Percentiles rank a stretch among this genome's conserved stretches.
Evolutionary conservation across 2,888 invertebrate genomes (phyloP).

Genomic region (Neocrepidodera transversa): DNA sequence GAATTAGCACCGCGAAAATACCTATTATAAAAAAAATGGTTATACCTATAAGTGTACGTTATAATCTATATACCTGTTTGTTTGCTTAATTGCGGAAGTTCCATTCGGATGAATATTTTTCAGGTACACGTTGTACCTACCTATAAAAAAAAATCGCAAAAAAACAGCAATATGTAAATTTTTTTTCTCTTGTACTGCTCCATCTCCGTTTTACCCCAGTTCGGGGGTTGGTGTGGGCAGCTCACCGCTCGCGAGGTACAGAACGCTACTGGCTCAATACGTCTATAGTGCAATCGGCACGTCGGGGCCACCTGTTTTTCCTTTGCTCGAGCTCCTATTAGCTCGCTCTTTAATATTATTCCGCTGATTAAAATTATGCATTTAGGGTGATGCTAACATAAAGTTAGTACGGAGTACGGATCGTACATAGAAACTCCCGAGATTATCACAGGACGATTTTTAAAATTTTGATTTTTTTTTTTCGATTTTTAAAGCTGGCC

Average conservation of each 20-base stretch:
- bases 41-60: no score
- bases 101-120: background rate
- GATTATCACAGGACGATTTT: background rate
- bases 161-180: slow-evolving; percentile 49
- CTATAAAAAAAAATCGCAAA: slow-evolving; percentile 13
- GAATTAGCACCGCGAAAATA: no score
- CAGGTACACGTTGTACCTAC: background rate
- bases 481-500: background rate
- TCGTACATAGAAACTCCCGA: slow-evolving; percentile 13
- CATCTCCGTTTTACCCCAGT: slow-evolving; percentile 44
- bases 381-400: slow-evolving; percentile 29
- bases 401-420: slow-evolving; percentile 17
- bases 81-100: no score
- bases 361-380: slow-evolving; percentile 29
- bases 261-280: slow-evolving; percentile 56
- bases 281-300: slow-evolving; percentile 57
- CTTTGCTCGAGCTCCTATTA: slow-evolving; percentile 31
- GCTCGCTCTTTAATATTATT: slow-evolving; percentile 38
- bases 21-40: no score
- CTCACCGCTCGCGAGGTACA: slow-evolving; percentile 54
- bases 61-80: no score
- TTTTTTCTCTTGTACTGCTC: slow-evolving; percentile 23
- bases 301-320: slow-evolving; percentile 49
- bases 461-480: no score
- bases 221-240: slow-evolving; percentile 50